Evolutionary conservation across 2,888 invertebrate species (phyloP).

Genomic region (Pseudoips prasinana): DNA sequence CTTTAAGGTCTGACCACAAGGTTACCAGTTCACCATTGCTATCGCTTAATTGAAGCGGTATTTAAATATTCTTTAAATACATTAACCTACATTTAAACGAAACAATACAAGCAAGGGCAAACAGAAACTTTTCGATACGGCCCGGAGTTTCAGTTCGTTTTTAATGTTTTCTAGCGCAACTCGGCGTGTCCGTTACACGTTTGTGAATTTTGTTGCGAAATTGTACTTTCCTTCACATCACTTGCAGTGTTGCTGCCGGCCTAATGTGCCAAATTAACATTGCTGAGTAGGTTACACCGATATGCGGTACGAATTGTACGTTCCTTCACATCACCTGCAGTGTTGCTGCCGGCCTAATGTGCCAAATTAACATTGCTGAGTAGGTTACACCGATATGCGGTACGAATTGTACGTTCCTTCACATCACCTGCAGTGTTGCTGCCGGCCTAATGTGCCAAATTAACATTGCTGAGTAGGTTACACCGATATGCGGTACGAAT

Average conservation of each 20-base stretch:
- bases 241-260: constrained; percentile 16
- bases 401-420: constrained; percentile 18
- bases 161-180: constrained; percentile 17
- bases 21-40: too few species aligned
- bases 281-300: too few species aligned
- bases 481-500: too few species aligned
- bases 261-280: constrained; percentile 13
- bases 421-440: constrained; percentile 19
- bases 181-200: constrained; percentile 13
- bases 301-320: too few species aligned
- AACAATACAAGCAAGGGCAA: background rate
- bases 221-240: constrained; percentile 20
- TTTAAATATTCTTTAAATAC: too few species aligned
- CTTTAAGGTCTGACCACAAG: too few species aligned
- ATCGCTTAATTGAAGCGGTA: too few species aligned
- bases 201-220: constrained; percentile 19
- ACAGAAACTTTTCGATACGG: background rate
- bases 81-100: background rate
- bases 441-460: constrained; percentile 14
- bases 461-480: too few species aligned
- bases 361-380: constrained; percentile 11
- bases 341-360: constrained; percentile 15
- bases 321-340: constrained; percentile 19
- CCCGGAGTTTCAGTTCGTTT: constrained; percentile 1
- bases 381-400: too few species aligned